Conservation (phyloP, 2,888 invertebrate genomes). For the Yponomeuta plumbellus region DNA sequence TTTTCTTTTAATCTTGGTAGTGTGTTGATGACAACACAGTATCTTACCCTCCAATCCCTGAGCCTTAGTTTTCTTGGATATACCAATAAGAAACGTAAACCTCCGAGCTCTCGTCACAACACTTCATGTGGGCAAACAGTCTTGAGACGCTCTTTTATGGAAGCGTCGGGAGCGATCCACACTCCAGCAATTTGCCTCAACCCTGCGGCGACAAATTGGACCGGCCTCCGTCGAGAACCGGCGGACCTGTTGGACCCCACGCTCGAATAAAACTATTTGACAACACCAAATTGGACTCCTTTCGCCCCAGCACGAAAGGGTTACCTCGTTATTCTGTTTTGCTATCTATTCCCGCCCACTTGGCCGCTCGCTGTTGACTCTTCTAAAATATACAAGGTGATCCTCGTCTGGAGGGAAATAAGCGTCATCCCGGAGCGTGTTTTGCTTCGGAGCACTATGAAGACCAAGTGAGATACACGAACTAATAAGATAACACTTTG, state of each 20-base stretch:
- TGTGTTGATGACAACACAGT: too few relatives aligned
- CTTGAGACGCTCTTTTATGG: background rate
- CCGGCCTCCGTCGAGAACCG: background rate
- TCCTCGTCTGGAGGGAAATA: background rate
- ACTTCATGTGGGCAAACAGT: background rate
- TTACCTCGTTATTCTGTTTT: conserved; percentile 10
- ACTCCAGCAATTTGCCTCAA: background rate
- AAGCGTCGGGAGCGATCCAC: background rate
- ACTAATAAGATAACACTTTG: background rate
- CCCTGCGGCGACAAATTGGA: background rate
- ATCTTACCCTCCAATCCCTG: too few relatives aligned
- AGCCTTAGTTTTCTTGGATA: too few relatives aligned
- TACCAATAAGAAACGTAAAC: too few relatives aligned
- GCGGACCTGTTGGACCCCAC: conserved; percentile 13
- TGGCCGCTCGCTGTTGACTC: background rate
- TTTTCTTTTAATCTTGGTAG: too few relatives aligned
- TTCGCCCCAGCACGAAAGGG: conserved; percentile 10
- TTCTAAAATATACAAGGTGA: conserved; percentile 1
- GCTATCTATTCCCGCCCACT: conserved; percentile 2
- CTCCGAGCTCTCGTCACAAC: too few relatives aligned
- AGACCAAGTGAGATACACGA: background rate
- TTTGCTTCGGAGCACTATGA: background rate
- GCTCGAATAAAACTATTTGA: conserved; percentile 15
- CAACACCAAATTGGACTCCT: conserved; percentile 11
- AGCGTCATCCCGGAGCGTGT: background rate